These are phyloP conservation scores for Orchestia grillus DNA, from an alignment of 1,140 invertebrate genomes.

Conservation along the genomic window DNA sequence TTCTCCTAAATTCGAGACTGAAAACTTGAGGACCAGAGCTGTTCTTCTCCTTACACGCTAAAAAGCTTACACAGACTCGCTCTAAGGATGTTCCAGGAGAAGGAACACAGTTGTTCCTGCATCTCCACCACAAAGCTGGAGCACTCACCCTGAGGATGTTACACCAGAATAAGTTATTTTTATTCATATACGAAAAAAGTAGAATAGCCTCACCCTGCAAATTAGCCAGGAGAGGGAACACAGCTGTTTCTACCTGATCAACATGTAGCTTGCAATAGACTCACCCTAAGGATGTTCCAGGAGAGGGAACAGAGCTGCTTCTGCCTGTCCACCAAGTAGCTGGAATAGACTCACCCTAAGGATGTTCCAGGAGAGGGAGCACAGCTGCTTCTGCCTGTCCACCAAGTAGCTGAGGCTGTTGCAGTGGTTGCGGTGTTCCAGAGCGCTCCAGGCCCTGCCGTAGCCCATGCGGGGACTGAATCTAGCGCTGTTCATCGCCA, in stretches of 20 bases:
- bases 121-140: background rate
- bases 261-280: too few species aligned
- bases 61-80: too few species aligned
- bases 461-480: constrained; percentile 67
- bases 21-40: too few species aligned
- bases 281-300: constrained; percentile 65
- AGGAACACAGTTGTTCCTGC: too few species aligned
- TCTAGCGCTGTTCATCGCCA: constrained; percentile 66
- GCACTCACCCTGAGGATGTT: constrained; percentile 65
- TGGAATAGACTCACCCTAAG: constrained; percentile 68
- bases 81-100: constrained; percentile 57
- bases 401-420: constrained; percentile 72
- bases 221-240: too few species aligned
- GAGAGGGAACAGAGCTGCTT: too few species aligned
- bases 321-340: background rate
- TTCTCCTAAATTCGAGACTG: too few species aligned
- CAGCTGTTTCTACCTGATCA: too few species aligned
- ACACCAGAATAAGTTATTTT: too few species aligned
- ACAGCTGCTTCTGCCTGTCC: constrained; percentile 74
- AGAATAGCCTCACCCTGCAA: too few species aligned
- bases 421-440: constrained; percentile 71
- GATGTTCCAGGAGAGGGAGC: constrained; percentile 72
- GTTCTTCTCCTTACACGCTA: too few species aligned
- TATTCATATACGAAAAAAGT: too few species aligned
- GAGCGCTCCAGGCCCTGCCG: constrained; percentile 11